A percentile compares a stretch with the other conserved stretches of the same genome.
Conservation (phyloP, 1,140 invertebrate genomes). For the Plectrocnemia conspersa region DNA sequence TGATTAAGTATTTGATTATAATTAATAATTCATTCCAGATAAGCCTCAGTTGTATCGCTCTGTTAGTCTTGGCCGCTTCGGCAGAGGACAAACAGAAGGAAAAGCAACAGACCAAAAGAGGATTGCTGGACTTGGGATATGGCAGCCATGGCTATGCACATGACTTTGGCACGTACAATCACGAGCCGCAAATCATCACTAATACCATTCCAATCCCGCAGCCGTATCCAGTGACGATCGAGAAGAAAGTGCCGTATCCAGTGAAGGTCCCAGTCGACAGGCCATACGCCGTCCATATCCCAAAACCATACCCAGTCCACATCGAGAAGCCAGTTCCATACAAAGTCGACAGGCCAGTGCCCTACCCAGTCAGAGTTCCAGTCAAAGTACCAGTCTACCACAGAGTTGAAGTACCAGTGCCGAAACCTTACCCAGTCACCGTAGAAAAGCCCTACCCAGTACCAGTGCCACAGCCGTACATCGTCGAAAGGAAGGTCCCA, state of each 20-base stretch:
- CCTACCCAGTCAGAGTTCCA: constrained; percentile 51
- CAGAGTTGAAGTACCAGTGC: constrained; percentile 55
- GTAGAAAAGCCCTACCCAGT: constrained; percentile 59
- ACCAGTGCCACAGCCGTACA: constrained; percentile 57
- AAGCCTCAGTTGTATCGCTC: constrained; percentile 21
- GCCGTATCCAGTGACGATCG: constrained; percentile 46
- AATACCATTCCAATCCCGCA: constrained; percentile 44
- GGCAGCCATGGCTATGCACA: constrained; percentile 1
- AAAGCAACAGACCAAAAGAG: constrained; percentile 47
- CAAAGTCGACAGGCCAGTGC: constrained; percentile 38
- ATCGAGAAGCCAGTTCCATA: constrained; percentile 37
- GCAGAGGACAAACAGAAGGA: constrained; percentile 42
- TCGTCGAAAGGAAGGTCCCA: constrained; percentile 58
- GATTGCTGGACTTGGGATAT: constrained; percentile 38
- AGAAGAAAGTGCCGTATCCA: constrained; percentile 46
- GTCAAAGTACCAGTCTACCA: constrained; percentile 60
- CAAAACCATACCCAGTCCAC: constrained; percentile 36
- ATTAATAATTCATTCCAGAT: constrained; percentile 9
- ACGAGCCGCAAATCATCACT: constrained; percentile 26
- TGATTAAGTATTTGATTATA: not conserved
- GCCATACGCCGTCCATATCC: constrained; percentile 40
- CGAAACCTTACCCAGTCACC: constrained; percentile 58
- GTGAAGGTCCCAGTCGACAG: constrained; percentile 44
- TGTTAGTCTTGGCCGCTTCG: constrained; percentile 36
- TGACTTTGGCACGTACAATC: constrained; percentile 6